These are phyloP conservation scores for Littorina saxatilis DNA, from an alignment of 1,140 invertebrate species.

Conservation along the genomic window DNA sequence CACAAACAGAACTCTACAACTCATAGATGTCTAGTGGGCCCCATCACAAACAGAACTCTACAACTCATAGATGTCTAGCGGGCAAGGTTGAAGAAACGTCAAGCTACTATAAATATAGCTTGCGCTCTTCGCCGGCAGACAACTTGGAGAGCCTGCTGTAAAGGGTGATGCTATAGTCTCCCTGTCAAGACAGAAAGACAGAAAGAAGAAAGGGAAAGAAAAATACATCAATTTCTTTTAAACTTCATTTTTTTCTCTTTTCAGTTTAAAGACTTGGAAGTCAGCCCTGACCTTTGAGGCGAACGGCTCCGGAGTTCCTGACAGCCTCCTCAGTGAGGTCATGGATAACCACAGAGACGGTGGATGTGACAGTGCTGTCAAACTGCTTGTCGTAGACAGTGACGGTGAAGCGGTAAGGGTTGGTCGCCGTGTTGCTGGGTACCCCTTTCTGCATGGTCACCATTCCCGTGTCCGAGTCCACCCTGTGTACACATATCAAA, in stretches of 20 bases:
- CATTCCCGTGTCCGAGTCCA: conserved; percentile 87
- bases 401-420: conserved; percentile 40
- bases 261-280: conserved; percentile 75
- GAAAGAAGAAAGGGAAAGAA: too few species aligned
- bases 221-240: too few species aligned
- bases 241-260: background rate
- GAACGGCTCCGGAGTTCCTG: conserved; percentile 94
- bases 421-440: conserved; percentile 84
- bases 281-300: conserved; percentile 83
- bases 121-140: too few species aligned
- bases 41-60: too few species aligned
- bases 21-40: too few species aligned
- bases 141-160: too few species aligned
- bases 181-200: background rate
- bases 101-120: too few species aligned
- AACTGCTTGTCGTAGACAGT: conserved; percentile 37
- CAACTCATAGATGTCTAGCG: too few species aligned
- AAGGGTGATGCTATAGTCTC: too few species aligned
- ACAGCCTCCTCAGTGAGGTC: conserved; percentile 97
- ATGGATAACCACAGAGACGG: conserved; percentile 94
- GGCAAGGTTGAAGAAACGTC: too few species aligned
- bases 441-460: conserved; percentile 96
- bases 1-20: too few species aligned
- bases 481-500: too few species aligned
- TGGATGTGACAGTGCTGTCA: conserved; percentile 79